Evolutionary conservation across 2,888 invertebrate species (phyloP).

Genomic region (Xanthorhoe spadicearia): DNA sequence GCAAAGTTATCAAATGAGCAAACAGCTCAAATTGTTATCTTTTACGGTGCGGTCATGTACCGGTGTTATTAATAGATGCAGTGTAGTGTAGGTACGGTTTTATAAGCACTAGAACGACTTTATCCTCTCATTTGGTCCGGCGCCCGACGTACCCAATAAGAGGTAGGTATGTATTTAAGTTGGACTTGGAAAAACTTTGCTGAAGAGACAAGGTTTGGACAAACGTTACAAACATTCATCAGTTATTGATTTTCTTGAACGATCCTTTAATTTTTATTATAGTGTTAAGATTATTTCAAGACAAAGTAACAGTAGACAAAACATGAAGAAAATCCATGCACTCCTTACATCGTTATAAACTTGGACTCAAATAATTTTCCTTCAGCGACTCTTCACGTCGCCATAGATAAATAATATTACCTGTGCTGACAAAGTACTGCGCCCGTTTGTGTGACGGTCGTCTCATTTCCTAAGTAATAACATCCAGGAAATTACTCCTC

Average conservation of each 20-base stretch:
- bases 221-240: no score
- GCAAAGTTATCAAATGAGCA: constrained; percentile 13
- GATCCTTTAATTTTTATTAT: no score
- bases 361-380: neutral
- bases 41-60: constrained; percentile 8
- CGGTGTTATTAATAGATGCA: constrained; percentile 10
- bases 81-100: constrained; percentile 11
- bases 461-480: neutral
- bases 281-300: no score
- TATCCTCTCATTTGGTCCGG: neutral
- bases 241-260: no score
- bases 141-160: neutral
- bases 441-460: neutral
- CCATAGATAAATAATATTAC: neutral
- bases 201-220: no score
- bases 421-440: neutral
- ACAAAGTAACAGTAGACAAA: no score
- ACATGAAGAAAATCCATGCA: no score
- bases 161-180: neutral
- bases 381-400: neutral
- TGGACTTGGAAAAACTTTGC: no score
- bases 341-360: no score
- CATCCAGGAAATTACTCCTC: neutral
- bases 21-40: constrained; percentile 10
- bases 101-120: constrained; percentile 3